Base-by-base conservation (phyloP, 2,888 invertebrate species). In the Dasysyrphus tricinctus region DNA sequence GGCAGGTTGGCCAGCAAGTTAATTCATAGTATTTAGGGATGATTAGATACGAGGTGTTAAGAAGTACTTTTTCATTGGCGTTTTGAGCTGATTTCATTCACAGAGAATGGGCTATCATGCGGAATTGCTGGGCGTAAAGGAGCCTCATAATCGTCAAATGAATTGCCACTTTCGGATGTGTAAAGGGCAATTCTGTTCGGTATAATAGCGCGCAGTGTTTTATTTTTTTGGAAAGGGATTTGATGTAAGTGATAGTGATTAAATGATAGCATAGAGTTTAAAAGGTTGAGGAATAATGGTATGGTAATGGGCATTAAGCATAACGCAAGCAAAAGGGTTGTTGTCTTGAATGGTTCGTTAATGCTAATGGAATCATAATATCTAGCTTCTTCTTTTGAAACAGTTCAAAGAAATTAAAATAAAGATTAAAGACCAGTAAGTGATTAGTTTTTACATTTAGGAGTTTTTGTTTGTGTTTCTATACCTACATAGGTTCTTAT, bases 21-120 rank as follows among this genome's bases (percentile, higher is more conserved):
- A 88, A 88, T 88, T 88, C 88, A 88, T 89, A 88, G 88, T 88
- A 83, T 88, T 89, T 88, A 88, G 88, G 88, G 82, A 76, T 84
- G 83, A 87, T 88, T 88, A 81, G 88, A 88, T 82, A 82, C 80
- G 86, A 88, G 88, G 88, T 88, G 88, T 88, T 88, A 83, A 86
- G 83, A 88, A 88, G 84, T 83, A 87, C 83, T 80, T 87, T 79
- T 87, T 83, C 87, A 86, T 82, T 86, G 86, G 78, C 70, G 79
- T 86, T 67, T 67, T 79, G 82, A 72, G 81, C 78, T 65, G 86
- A 82, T 86, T 86, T 86, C 39, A 79, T 86, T 86, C 39, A 79
- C 42, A 51, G 82, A 51, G 82, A 82, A 81, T 82, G 78, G 78
- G 78, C 82, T 59, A 86, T 86, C 82, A 78, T 79, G 61, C 65